Conservation (phyloP, 2,113 vertebrate genomes). For the Dicrurus megarhynchus region DNA sequence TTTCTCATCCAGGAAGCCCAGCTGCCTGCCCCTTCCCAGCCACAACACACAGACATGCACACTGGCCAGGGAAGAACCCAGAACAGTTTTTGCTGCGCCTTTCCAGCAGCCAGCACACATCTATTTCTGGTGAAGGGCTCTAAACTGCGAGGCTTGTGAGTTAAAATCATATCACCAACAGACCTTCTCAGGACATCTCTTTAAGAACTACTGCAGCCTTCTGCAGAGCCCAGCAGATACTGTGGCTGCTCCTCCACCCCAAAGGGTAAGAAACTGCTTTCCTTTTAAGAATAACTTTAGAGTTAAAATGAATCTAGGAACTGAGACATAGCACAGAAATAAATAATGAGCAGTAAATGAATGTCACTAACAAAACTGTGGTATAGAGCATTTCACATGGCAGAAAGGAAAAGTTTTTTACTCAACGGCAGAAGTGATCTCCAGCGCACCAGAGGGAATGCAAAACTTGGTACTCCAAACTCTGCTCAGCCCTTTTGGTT, state of each 20-base stretch:
- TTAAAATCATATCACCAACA: not conserved
- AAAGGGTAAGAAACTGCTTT: not conserved
- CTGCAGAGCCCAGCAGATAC: not conserved
- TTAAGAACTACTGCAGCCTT: not conserved
- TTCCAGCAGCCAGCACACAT: not conserved
- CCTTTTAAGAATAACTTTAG: not conserved
- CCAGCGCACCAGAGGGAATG: rapidly evolving
- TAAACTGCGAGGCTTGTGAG: not conserved
- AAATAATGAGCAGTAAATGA: not conserved
- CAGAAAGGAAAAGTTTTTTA: not conserved
- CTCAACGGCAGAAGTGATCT: not conserved
- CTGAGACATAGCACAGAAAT: not conserved
- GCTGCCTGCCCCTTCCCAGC: not conserved
- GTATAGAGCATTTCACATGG: not conserved
- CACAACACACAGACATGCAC: rapidly evolving
- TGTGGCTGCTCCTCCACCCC: not conserved
- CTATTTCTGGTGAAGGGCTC: not conserved
- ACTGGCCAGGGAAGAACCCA: not conserved
- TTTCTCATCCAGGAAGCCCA: not conserved
- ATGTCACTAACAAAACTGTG: not conserved
- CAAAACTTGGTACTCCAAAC: not conserved
- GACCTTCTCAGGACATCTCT: not conserved
- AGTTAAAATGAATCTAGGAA: not conserved
- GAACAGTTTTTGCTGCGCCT: not conserved
- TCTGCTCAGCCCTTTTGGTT: not conserved